Evolutionary conservation across 1,140 invertebrate genomes (phyloP).

Genomic region (Mizuhopecten yessoensis): DNA sequence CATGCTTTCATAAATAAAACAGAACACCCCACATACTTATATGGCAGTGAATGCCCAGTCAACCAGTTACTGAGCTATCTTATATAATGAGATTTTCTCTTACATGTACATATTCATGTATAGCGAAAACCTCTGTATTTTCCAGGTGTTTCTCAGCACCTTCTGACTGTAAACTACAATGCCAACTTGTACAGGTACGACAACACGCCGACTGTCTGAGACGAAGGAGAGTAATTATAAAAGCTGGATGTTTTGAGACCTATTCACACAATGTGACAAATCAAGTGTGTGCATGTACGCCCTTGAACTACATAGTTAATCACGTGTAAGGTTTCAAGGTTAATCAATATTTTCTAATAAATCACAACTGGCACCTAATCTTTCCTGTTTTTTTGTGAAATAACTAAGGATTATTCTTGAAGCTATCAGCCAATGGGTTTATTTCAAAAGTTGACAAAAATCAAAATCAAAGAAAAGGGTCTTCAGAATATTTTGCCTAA

Average conservation of each 20-base stretch:
- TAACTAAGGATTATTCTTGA: neutral
- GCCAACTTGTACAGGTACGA: too few relatives aligned
- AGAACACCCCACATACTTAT: neutral
- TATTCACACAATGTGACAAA: neutral
- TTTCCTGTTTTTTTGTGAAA: slow-evolving; percentile 8
- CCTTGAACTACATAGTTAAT: neutral
- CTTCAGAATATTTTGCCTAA: neutral
- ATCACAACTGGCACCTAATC: neutral
- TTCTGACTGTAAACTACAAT: too few relatives aligned
- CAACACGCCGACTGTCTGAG: too few relatives aligned
- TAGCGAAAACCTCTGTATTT: too few relatives aligned
- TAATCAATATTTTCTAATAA: slow-evolving; percentile 31
- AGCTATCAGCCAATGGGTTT: neutral
- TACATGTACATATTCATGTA: neutral
- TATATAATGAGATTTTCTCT: slow-evolving; percentile 3
- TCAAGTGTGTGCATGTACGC: neutral
- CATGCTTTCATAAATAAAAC: slow-evolving; percentile 34
- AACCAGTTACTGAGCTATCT: neutral
- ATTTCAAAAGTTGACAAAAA: neutral
- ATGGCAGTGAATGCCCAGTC: neutral
- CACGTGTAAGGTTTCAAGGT: neutral
- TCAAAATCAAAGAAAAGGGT: neutral
- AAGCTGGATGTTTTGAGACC: too few relatives aligned
- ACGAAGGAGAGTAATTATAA: too few relatives aligned
- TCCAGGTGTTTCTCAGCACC: too few relatives aligned